Conservation (phyloP, 2,888 invertebrate genomes). For the Aspidiotus destructor region DNA sequence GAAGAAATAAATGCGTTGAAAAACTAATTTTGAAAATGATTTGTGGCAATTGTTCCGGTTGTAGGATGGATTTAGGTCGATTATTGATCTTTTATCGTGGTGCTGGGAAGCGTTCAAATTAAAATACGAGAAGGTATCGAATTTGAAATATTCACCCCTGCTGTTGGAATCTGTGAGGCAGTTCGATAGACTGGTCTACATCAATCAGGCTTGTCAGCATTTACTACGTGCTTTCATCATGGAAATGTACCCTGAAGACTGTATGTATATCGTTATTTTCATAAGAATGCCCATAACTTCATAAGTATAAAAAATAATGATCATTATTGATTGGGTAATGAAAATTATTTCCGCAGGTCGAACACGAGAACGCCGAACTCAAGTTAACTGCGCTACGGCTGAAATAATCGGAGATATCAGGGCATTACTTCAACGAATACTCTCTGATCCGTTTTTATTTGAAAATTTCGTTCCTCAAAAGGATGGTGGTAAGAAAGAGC, state of each 20-base stretch:
- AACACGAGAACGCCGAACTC: conserved; percentile 17
- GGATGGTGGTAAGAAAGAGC: conserved; percentile 22
- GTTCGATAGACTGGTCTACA: conserved; percentile 74
- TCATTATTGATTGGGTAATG: neutral
- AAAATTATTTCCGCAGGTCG: conserved; percentile 14
- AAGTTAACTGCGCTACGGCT: conserved; percentile 46
- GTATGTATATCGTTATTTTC: conserved; percentile 39
- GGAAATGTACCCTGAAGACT: conserved; percentile 77
- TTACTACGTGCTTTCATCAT: conserved; percentile 76
- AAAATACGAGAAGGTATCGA: conserved; percentile 40
- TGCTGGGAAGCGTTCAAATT: conserved; percentile 80
- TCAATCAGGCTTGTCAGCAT: conserved; percentile 71
- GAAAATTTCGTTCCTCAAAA: conserved; percentile 21
- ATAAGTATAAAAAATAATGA: neutral
- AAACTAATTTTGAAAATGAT: neutral
- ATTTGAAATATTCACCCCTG: conserved; percentile 19
- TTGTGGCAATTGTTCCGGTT: neutral
- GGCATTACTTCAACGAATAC: conserved; percentile 66
- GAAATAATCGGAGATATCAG: conserved; percentile 79
- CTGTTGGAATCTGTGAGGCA: conserved; percentile 47
- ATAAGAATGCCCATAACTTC: neutral
- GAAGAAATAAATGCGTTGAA: no score
- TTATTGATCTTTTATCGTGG: conserved; percentile 79
- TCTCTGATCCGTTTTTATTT: conserved; percentile 53
- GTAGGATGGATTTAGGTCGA: conserved; percentile 67